Evolutionary conservation across 2,888 invertebrate genomes (phyloP), one percentile per base, ranked within the genome.

Genomic region (Lochmaea capreae): DNA sequence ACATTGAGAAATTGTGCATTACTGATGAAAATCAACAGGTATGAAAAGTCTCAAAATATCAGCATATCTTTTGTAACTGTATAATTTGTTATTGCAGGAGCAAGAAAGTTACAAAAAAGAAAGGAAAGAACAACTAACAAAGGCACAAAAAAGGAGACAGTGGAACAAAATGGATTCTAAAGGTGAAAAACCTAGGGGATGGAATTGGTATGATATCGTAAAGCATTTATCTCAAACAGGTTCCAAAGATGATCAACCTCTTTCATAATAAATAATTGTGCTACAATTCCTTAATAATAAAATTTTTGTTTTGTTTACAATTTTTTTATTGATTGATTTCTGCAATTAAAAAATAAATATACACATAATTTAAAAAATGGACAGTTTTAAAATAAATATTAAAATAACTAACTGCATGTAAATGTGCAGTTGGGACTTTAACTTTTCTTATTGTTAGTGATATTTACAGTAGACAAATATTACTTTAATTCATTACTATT

Each of bases 141-240:
- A 98, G 88, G 90, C 97, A 0, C 97, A 98, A 87, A 98, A 98
- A 86, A 90, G 97, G 12, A 90, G 94, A 74, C 93, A 94, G 84
- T 96, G 95, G 94, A 96, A 96, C 85, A 91, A 92, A 71, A 91
- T 95, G 0, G 96, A 96, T 86, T 89, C 89, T 0, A 89, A 90
- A 22, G 97, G 97, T 0, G 97, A 97, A 84, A 91, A 91, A 78
- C 94, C 95, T 0, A 89, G 98, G 42, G 98, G 98, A 0, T 96
- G 93, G 92, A 93, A 98, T 88, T 98, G 98, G 98, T 93, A 98
- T 11, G 98, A 98, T 85, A 92, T 98, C 76, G 93, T 98, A n/a
- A 97, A 96, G 87, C 98, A 98, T 88, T 90, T 98, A 73, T 95
- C 96, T 11, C 97, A 97, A 85, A 93, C 93, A 67, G 92, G 90